Conservation (phyloP, 2,113 vertebrate genomes). For the Euleptes europaea region DNA sequence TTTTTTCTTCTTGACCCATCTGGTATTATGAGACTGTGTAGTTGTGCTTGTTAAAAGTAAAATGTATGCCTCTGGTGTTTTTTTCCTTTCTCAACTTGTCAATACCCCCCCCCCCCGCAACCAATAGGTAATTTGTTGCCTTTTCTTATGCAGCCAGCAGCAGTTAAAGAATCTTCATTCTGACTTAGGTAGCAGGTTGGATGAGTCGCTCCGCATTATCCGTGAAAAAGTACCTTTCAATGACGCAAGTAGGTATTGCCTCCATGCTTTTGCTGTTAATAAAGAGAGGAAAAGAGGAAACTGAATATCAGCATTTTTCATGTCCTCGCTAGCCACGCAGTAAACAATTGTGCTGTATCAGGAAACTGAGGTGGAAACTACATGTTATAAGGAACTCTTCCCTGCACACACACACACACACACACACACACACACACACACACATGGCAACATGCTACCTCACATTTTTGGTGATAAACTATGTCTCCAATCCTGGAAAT, state of each 20-base stretch:
- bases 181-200: conserved; percentile 91
- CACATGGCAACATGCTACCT: too few relatives aligned
- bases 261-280: neutral
- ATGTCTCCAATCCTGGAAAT: too few relatives aligned
- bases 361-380: neutral
- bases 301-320: neutral
- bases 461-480: too few relatives aligned
- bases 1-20: neutral
- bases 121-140: conserved; percentile 3
- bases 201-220: conserved; percentile 92
- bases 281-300: neutral
- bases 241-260: conserved; percentile 91
- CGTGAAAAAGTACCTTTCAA: conserved; percentile 99
- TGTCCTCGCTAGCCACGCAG: neutral
- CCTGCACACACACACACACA: too few relatives aligned
- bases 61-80: neutral
- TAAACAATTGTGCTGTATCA: neutral
- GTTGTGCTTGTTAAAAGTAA: neutral
- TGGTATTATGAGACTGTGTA: neutral
- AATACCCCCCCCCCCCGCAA: too few relatives aligned
- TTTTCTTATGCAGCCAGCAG: conserved; percentile 83
- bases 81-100: neutral
- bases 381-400: neutral
- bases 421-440: too few relatives aligned
- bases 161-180: conserved; percentile 91